phyloP scores from a whole-genome alignment of 2,888 invertebrate species.

The Drosophila tripunctata region DNA sequence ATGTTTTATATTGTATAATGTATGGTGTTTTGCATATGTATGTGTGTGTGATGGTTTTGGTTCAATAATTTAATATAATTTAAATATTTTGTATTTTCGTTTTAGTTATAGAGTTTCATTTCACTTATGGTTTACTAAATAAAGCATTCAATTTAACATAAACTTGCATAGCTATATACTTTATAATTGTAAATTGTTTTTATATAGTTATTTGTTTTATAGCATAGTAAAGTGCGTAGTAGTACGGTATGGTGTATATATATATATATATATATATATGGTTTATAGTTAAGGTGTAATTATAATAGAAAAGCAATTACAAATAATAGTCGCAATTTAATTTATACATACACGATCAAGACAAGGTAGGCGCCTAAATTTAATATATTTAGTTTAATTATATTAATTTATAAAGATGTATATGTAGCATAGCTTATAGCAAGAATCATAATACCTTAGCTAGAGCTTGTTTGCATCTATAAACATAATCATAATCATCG shows the following conservation, averaged over 20 bases:
- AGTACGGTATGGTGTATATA: slow-evolving; percentile 11
- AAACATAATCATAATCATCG: slow-evolving; percentile 29
- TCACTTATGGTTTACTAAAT: slow-evolving; percentile 64
- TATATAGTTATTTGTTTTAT: slow-evolving; percentile 5
- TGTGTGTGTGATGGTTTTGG: slow-evolving; percentile 59
- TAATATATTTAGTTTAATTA: slow-evolving; percentile 18
- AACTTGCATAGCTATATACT: slow-evolving; percentile 44
- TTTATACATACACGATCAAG: slow-evolving; percentile 69
- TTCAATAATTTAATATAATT: slow-evolving; percentile 74
- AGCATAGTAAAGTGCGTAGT: background rate
- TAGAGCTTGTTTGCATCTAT: slow-evolving; percentile 43
- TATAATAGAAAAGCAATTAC: slow-evolving; percentile 59
- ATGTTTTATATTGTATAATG: slow-evolving; percentile 28
- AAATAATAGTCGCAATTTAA: slow-evolving; percentile 63
- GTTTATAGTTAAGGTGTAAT: slow-evolving; percentile 21
- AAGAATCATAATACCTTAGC: slow-evolving; percentile 75
- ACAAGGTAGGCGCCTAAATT: slow-evolving; percentile 49
- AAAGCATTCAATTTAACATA: slow-evolving; percentile 70
- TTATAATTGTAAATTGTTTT: background rate
- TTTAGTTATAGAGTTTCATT: slow-evolving; percentile 33
- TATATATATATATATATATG: too few species aligned
- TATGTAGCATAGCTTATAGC: slow-evolving; percentile 71
- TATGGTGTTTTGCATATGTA: slow-evolving; percentile 24
- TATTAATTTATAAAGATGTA: slow-evolving; percentile 24
- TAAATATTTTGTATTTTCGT: slow-evolving; percentile 49